Evolutionary conservation across 37 sponge, comb jelly and placozoan species (phyloP).

Genomic region (Chondrosia reniformis): DNA sequence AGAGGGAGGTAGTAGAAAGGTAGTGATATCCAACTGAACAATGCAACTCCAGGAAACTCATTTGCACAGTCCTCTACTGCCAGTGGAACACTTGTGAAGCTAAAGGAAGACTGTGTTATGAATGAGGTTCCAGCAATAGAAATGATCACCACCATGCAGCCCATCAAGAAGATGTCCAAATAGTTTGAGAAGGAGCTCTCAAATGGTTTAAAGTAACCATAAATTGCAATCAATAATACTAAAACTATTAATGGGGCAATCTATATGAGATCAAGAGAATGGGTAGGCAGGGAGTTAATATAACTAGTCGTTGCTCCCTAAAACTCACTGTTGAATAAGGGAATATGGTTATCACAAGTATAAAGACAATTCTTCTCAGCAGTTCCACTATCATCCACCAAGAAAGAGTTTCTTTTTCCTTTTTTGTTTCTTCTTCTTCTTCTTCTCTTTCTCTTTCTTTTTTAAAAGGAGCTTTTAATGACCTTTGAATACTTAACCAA

Average conservation of each 20-base stretch:
- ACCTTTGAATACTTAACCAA: too few relatives aligned
- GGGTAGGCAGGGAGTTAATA: background rate
- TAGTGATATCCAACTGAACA: slow-evolving; percentile 3
- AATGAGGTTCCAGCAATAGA: slow-evolving; percentile 24
- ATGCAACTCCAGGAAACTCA: slow-evolving; percentile 17
- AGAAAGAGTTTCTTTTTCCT: too few relatives aligned
- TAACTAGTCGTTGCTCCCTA: background rate
- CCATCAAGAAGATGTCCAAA: slow-evolving; percentile 35
- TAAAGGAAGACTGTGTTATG: slow-evolving; percentile 10
- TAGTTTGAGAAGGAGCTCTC: slow-evolving; percentile 22
- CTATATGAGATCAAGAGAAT: background rate
- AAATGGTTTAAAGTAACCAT: slow-evolving; percentile 42
- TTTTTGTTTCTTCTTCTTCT: too few relatives aligned
- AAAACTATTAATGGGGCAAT: slow-evolving; percentile 24
- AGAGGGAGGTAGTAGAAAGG: slow-evolving; percentile 58
- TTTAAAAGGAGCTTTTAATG: background rate
- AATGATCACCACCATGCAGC: slow-evolving; percentile 27
- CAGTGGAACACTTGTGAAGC: background rate
- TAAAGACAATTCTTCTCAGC: slow-evolving; percentile 36
- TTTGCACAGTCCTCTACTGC: background rate
- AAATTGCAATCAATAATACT: background rate
- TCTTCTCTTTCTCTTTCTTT: background rate
- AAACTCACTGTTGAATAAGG: slow-evolving; percentile 56
- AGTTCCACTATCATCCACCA: slow-evolving; percentile 68
- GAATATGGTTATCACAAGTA: slow-evolving; percentile 49